Base-by-base conservation (phyloP, 2,113 vertebrate species). In the Triplophysa rosa region DNA sequence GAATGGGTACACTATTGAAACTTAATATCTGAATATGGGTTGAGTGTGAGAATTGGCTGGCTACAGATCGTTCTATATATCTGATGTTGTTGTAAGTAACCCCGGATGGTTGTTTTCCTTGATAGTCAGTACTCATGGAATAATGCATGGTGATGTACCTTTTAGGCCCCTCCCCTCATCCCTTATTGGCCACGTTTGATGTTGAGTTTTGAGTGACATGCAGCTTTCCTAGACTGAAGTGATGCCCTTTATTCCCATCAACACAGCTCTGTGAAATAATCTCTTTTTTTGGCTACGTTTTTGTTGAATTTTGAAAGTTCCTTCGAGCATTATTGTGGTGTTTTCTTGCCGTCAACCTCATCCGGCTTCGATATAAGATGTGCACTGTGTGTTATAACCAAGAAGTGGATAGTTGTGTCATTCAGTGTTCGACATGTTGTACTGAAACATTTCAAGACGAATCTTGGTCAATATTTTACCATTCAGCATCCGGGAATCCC, bases 401-500 rank as follows among this genome's bases (percentile, higher is more conserved):
- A 71, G 64, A 29, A 67, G n/a, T 67, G 37, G 67, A 81, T 88
- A 24, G 29, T 62, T 63, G 87, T 90, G 87, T 90, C 84, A 71
- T 69, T 89, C 84, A 86, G 88, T 92, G 91, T 92, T 92, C 87
- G 86, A 92, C 93, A 91, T 93, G 92, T 92, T 93, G 91, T 93
- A 92, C 87, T 90, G 90, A 93, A 89, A 92, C 92, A 90, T 91
- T 93, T 92, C 88, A 87, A 65, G 74, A 62, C 0, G 13, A 3
- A 59, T 56, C 52, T 76, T 56, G 21, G 19, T 66, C n/a, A 10
- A 42, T 63, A 17, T n/a, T 67, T 47, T 58, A 19, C n/a, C 3
- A 16, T 54, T 54, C 82, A n/a, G 45, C 73, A 42, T 70, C 59
- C 63, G 14, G 49, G 14, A 17, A 54, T 78, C 67, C 33, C 33